A percentile compares a stretch with the other conserved stretches of the same genome.
Conservation (phyloP, 1,140 invertebrate genomes). For the Drosophila azteca region DNA sequence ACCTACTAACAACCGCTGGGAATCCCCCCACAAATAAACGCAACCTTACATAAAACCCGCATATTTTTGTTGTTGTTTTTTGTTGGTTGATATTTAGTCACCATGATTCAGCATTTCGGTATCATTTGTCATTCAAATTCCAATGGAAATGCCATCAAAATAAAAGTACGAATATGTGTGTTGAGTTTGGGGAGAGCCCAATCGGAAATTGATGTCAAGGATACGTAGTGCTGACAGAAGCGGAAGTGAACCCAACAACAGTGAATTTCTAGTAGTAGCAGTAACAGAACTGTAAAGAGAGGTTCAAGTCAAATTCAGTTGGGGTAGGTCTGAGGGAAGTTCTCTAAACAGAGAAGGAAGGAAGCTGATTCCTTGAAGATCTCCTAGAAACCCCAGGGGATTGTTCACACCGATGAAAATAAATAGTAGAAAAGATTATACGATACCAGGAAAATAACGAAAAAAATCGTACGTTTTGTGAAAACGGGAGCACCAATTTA, state of each 20-base stretch:
- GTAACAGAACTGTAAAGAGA: too few species aligned
- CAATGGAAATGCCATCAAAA: conserved; percentile 30
- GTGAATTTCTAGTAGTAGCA: too few species aligned
- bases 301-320: too few species aligned
- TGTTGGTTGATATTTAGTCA: conserved; percentile 11
- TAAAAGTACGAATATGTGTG: conserved; percentile 40
- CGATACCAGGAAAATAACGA: too few species aligned
- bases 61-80: conserved; percentile 12
- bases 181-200: conserved; percentile 27
- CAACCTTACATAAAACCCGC: conserved; percentile 29
- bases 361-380: too few species aligned
- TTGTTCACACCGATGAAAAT: too few species aligned
- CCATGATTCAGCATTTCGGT: conserved; percentile 37
- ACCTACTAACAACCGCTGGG: conserved; percentile 3
- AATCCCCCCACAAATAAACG: conserved; percentile 22
- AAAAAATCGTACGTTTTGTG: too few species aligned
- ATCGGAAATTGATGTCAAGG: conserved; percentile 41
- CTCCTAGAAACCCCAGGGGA: too few species aligned
- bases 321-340: too few species aligned
- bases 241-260: conserved; percentile 19
- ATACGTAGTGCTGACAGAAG: conserved; percentile 8
- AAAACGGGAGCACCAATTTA: too few species aligned
- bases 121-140: conserved; percentile 37
- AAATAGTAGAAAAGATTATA: too few species aligned
- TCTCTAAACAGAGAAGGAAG: too few species aligned